These are phyloP conservation scores for Atopsyche davidsoni DNA, from an alignment of 1,140 invertebrate genomes.

Conservation along the genomic window DNA sequence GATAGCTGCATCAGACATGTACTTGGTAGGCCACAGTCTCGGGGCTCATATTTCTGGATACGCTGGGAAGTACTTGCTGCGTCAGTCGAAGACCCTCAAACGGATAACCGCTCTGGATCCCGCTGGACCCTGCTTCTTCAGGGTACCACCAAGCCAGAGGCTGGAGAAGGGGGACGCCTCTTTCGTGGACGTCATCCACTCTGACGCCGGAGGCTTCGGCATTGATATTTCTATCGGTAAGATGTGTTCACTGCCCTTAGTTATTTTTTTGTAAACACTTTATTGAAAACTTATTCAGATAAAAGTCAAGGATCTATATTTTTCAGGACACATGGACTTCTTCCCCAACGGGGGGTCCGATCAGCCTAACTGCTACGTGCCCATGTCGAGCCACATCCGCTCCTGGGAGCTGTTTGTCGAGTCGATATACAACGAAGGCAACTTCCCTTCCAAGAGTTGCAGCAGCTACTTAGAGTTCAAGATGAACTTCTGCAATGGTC, in stretches of 20 bases:
- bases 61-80: constrained; percentile 52
- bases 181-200: constrained; percentile 71
- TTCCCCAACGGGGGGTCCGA: neutral
- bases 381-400: neutral
- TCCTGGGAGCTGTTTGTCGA: neutral
- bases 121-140: constrained; percentile 60
- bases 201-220: constrained; percentile 62
- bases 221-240: neutral
- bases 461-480: neutral
- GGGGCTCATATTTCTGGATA: constrained; percentile 77
- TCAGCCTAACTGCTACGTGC: neutral
- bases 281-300: neutral
- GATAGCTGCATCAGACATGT: too few species aligned
- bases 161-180: constrained; percentile 58
- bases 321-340: constrained; percentile 5
- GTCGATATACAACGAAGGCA: neutral
- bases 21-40: constrained; percentile 78
- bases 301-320: neutral
- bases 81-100: constrained; percentile 37
- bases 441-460: neutral
- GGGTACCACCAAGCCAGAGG: constrained; percentile 46
- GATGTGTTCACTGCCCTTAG: too few species aligned
- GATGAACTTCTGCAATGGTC: neutral
- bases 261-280: neutral
- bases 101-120: constrained; percentile 66